Evolutionary conservation across 2,113 vertebrate species (phyloP).

Genomic region (Phyllostomus discolor): DNA sequence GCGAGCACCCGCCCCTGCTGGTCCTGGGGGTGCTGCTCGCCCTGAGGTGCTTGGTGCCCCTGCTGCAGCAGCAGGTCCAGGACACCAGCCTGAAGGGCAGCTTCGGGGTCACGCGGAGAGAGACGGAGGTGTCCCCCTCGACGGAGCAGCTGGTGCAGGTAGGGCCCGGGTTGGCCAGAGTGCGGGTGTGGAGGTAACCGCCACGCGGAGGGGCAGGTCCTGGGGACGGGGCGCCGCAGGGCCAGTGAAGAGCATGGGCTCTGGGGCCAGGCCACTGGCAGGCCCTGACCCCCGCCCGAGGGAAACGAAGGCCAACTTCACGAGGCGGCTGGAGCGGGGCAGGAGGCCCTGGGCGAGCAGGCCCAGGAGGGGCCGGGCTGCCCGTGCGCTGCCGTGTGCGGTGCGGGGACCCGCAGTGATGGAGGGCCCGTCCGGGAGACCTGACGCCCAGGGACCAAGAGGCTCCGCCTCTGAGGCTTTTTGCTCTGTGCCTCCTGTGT

Average conservation of each 20-base stretch:
- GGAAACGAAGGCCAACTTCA: accelerated
- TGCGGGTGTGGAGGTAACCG: accelerated
- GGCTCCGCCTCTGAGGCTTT: neutral
- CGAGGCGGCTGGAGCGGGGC: neutral
- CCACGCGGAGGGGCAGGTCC: accelerated
- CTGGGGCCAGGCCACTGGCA: no score
- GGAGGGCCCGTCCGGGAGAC: neutral
- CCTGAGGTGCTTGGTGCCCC: slow-evolving; percentile 92
- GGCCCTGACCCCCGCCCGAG: accelerated
- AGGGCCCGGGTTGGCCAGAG: neutral
- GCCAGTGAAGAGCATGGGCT: neutral
- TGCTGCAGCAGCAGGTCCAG: slow-evolving; percentile 95
- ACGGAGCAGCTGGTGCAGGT: slow-evolving; percentile 94
- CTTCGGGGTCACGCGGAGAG: slow-evolving; percentile 95
- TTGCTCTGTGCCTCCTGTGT: neutral
- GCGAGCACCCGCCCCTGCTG: slow-evolving; percentile 89
- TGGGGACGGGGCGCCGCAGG: neutral
- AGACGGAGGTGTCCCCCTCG: slow-evolving; percentile 93
- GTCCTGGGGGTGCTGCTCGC: slow-evolving; percentile 94
- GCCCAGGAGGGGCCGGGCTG: accelerated
- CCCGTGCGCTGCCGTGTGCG: neutral
- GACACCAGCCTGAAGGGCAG: slow-evolving; percentile 96
- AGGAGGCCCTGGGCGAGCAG: accelerated
- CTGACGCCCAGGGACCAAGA: neutral
- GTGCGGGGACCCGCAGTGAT: neutral